Conservation (phyloP, 2,888 invertebrate genomes). For the Helobdella robusta region DNA sequence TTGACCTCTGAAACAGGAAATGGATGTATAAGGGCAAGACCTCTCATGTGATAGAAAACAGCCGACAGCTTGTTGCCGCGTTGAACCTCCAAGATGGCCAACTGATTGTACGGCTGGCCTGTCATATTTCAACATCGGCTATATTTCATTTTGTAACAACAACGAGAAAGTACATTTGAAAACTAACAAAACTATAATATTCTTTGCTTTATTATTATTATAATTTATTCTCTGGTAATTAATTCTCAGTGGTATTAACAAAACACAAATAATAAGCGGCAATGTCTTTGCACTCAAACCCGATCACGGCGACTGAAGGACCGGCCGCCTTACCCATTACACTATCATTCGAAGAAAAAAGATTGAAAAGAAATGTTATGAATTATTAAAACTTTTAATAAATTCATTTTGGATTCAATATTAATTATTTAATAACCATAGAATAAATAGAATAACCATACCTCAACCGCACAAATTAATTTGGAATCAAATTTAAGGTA, state of each 20-base stretch:
- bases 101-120: constrained; percentile 81
- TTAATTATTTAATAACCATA: background rate
- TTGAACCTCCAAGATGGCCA: constrained; percentile 69
- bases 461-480: too few species aligned
- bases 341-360: background rate
- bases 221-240: too few species aligned
- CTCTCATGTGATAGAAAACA: constrained; percentile 75
- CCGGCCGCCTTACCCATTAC: too few species aligned
- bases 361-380: background rate
- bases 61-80: constrained; percentile 69
- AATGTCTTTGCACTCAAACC: too few species aligned
- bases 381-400: background rate
- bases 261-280: too few species aligned
- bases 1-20: constrained; percentile 59
- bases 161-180: too few species aligned
- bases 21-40: constrained; percentile 71
- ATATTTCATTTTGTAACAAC: background rate
- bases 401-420: background rate
- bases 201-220: background rate
- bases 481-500: background rate
- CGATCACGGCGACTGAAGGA: too few species aligned
- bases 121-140: constrained; percentile 5
- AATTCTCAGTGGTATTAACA: background rate
- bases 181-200: background rate
- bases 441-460: too few species aligned